Base-by-base conservation (phyloP, 2,113 vertebrate species). In the Arothron firmamentum region DNA sequence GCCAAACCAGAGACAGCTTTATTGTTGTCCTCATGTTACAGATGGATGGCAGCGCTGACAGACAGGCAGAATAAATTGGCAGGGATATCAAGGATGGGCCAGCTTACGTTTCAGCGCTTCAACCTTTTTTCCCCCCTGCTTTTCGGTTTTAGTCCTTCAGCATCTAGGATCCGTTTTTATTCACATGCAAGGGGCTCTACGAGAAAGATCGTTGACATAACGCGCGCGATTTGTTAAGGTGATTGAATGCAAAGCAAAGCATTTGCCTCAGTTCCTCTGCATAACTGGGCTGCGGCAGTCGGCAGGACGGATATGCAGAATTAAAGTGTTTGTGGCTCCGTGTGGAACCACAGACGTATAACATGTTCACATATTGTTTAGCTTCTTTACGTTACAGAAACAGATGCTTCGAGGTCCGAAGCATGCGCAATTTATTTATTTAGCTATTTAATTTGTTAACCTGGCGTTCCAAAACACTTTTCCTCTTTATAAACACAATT, bases 21-120 rank as follows among this genome's bases (percentile, higher is more conserved):
- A 77, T 86, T 78, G 70, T 79, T 76, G 85, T 83, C 65, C 75
- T 83, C 65, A 46, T 75, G 83, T 87, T 88, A 78, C 87, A 88
- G 87, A 87, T 76, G 82, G 79, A 86, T 88, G 82, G 74, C 52
- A 41, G 67, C 4, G 78, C 75, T 81, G 86, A 89, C 83, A 90
- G 87, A 88, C 74, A 61, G 50, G 65, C 61, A 5, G 59, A 77
- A 84, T 88, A 86, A 88, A 88, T 85, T 84, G 86, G 78, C n/a
- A 20, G 62, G 49, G 65, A 80, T 80, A 77, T 74, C 65, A 83
- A 86, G 77, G 80, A 82, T 67, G 77, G 65, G 73, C 65, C 4
- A 78, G 83, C 78, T 86, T 86, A 82, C 61, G 49, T 88, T 87
- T 80, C 81, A 75, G 49, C 12, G 45, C 62, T 62, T 53, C 53